Conservation (phyloP, 2,113 vertebrate species). For the Erythrolamprus reginae region DNA sequence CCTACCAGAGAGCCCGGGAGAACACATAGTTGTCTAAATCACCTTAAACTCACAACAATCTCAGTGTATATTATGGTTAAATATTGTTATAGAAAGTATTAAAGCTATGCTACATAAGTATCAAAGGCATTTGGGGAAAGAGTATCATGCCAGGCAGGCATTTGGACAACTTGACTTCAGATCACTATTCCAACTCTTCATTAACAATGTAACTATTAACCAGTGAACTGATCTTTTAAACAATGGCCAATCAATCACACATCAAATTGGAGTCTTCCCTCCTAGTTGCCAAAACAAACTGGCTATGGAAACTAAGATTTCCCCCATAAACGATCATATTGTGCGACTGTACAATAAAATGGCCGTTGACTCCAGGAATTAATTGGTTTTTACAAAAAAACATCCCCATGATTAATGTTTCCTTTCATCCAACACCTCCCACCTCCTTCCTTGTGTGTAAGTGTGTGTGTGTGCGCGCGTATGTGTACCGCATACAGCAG, state of each 20-base stretch:
- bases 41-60: background rate
- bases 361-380: background rate
- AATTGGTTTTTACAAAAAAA: background rate
- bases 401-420: background rate
- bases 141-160: background rate
- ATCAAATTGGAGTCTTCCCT: background rate
- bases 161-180: background rate
- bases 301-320: background rate
- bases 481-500: background rate
- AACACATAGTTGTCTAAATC: background rate
- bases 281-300: background rate
- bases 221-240: background rate
- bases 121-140: constrained; percentile 1
- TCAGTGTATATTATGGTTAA: background rate
- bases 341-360: background rate
- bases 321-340: background rate
- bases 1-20: too few species aligned
- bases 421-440: background rate
- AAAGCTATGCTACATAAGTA: background rate
- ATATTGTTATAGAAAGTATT: constrained; percentile 2
- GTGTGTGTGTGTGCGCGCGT: too few species aligned
- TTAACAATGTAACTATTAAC: background rate
- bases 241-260: background rate
- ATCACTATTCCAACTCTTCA: background rate
- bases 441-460: background rate